Evolutionary conservation across 2,113 vertebrate genomes (phyloP), one percentile per base, ranked within the genome.

Genomic region (Romanogobio albipinnatus): DNA sequence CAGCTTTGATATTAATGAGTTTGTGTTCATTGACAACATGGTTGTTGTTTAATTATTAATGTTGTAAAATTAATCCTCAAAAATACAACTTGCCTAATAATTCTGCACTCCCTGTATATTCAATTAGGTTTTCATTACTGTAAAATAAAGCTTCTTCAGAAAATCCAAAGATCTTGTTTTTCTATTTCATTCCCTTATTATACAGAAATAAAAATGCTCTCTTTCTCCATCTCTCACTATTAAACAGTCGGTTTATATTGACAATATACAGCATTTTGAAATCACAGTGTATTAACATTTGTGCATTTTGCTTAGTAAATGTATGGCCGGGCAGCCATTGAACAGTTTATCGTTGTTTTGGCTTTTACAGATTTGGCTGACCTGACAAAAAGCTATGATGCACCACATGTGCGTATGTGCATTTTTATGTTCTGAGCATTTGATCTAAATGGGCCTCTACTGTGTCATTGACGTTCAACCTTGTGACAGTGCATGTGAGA

Each of bases 261-360:
- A 33, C 14, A 64, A 33, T 64, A 29, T 14, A 64, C 13, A 15
- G 6, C 26, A 15, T 33, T 64, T 64, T 24, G n/a, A 6, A 33
- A 64, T 33, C 29, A 33, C 26, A 15, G 62, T 9, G 62, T 56
- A 56, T 22, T 56, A 13, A 62, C 10, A 62, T 62, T 62, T 19
- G 17, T 11, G n/a, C 9, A 11, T 62, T 62, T 1, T 26, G 5
- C 22, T 36, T 19, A 22, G 17, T 22, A 39, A 39, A 9, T 68
- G 19, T 36, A 39, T 36, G 15, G 3, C 64, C 1, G 7, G 1
- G 15, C 33, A 68, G 29, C 15, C 3, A 19, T 3, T 19, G 6
- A 43, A 89, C 39, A n/a, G 29, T 86, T 88, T 88, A 89, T 87
- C 76, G 49, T 81, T 64, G 61, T 88, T 70, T 73, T 73, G 68